Evolutionary conservation across 2,113 vertebrate genomes (phyloP).

Genomic region (Henicopernis longicauda): DNA sequence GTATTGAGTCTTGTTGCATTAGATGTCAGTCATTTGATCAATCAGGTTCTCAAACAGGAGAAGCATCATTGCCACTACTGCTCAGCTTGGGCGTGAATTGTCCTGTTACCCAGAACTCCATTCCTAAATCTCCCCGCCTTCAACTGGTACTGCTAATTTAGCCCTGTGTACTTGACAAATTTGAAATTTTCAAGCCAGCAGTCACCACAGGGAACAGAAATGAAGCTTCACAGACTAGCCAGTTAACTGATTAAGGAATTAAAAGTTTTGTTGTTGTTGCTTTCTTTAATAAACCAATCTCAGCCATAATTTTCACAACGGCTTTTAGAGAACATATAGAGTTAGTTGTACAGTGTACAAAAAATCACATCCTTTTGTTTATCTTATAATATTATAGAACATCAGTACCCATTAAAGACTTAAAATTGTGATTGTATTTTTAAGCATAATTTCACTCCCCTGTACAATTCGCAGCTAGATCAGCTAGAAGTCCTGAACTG

Average conservation of each 20-base stretch:
- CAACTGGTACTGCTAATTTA: not conserved
- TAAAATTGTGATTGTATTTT: not conserved
- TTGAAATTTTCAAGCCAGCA: not conserved
- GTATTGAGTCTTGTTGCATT: not conserved
- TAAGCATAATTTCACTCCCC: not conserved
- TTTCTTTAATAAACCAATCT: not conserved
- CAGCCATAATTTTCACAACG: not conserved
- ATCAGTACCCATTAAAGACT: not conserved
- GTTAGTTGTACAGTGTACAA: not conserved
- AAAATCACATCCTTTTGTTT: not conserved
- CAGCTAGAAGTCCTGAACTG: not conserved
- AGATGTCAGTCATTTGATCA: not conserved
- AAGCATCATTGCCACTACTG: not conserved
- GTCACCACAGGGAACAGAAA: not conserved
- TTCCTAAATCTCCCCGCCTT: not conserved
- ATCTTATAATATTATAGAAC: not conserved
- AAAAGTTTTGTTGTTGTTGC: not conserved
- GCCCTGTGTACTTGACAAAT: not conserved
- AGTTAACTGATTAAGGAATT: not conserved
- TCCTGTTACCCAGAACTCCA: not conserved
- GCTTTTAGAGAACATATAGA: not conserved
- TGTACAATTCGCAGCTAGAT: not conserved
- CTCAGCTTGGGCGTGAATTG: not conserved
- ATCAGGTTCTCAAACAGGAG: not conserved
- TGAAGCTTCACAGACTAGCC: not conserved